These are phyloP conservation scores for Pegoplata infirma DNA, from an alignment of 2,888 invertebrate genomes.

Conservation along the genomic window DNA sequence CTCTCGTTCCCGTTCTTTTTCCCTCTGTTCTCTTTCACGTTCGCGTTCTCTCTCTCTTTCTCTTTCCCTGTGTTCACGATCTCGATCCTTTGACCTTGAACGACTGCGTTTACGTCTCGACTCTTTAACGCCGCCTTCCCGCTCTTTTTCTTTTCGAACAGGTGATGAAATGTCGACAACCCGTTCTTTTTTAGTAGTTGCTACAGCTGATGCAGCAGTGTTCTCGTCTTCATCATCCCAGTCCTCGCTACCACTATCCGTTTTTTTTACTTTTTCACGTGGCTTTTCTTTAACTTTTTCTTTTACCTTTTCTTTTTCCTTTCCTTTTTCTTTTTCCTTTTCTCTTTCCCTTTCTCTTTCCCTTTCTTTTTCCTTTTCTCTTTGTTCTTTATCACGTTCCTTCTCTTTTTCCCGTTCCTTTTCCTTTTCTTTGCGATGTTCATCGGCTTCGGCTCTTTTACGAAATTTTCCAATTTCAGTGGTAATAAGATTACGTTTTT, in stretches of 20 bases:
- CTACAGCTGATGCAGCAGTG: constrained; percentile 9
- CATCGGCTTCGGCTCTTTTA: constrained; percentile 84
- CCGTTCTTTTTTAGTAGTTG: constrained; percentile 62
- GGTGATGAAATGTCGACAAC: constrained; percentile 69
- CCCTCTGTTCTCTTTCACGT: constrained; percentile 78
- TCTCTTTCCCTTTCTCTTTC: constrained; percentile 58
- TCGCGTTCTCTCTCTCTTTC: constrained; percentile 81
- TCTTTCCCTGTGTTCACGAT: constrained; percentile 79
- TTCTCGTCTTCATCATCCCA: constrained; percentile 67
- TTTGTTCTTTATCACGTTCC: constrained; percentile 74
- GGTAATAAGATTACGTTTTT: constrained; percentile 96
- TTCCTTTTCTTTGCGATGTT: constrained; percentile 79
- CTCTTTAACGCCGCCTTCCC: constrained; percentile 55
- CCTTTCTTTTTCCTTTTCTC: constrained; percentile 63
- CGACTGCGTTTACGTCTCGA: constrained; percentile 70
- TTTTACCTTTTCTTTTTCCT: constrained; percentile 78
- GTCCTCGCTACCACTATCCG: constrained; percentile 69
- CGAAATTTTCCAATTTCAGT: constrained; percentile 98
- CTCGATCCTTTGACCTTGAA: constrained; percentile 78
- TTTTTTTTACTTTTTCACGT: constrained; percentile 66
- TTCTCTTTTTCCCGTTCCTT: constrained; percentile 78
- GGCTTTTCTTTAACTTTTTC: constrained; percentile 80
- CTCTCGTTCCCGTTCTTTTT: constrained; percentile 80
- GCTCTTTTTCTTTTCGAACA: constrained; percentile 73
- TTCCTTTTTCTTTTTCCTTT: constrained; percentile 81